Evolutionary conservation across 2,113 vertebrate genomes (phyloP), one percentile per base, ranked within the genome.

Genomic region (Muntiacus muntjak): DNA sequence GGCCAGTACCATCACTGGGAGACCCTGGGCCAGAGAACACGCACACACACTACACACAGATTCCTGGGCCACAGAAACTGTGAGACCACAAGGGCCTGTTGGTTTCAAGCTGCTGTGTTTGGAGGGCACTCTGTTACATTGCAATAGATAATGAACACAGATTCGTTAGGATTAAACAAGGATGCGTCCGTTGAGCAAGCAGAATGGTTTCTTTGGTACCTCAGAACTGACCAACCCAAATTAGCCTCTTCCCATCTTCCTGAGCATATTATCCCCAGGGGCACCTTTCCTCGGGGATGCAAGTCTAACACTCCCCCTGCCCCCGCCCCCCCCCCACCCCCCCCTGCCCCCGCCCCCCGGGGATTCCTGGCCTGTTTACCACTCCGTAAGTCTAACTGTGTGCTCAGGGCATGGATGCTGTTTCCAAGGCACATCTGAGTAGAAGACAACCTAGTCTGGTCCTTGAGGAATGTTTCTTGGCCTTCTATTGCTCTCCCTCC

Each of bases 191-290:
- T 8, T 60, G 81, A 94, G 47, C 43, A 76, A 87, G n/a, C 45
- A 95, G 91, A 55, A 86, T 25, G 23, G 12, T 83, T 94, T 40
- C 40, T 36, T 94, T n/a, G 76, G 30, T 36, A 67, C 13, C 55
- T 87, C 16, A 62, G 10, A 45, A 45, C 1, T n/a, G 30, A 78
- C 62, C 45, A 30, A 26, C 89, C 12, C 40, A 71, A 55, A 55
- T 94, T 4, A 57, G 58, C 43, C 57, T 78, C 43, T 36, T 47
- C 25, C n/a, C 52, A 7, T 67, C 71, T 83, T 40, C 50, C 47
- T 8, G 71, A 50, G 50, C 16, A 64, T 40, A 6, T 58, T 57
- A 21, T 50, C 33, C 83, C 57, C 62, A 12, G 36, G 54, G 45
- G 4, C 45, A 26, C 4, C 28, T 36, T 3, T 23, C 25, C 17